phyloP scores from a whole-genome alignment of 1,140 invertebrate species.

The Pentalonia nigronervosa region DNA sequence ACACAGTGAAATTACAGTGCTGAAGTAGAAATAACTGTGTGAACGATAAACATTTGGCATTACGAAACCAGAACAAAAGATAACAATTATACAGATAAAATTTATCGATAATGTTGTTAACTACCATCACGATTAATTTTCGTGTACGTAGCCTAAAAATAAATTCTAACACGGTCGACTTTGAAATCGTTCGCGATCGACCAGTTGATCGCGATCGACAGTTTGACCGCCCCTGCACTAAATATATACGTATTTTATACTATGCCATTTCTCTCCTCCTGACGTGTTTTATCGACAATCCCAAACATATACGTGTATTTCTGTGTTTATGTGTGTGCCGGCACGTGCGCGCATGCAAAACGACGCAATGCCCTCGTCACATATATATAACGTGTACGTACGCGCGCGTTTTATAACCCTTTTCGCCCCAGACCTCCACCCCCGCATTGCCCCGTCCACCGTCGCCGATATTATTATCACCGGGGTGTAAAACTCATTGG shows the following conservation, averaged over 20 bases:
- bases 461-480: background rate
- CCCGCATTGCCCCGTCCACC: background rate
- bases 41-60: no score
- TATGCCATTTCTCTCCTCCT: background rate
- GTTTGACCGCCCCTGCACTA: background rate
- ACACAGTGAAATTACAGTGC: no score
- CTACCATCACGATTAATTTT: no score
- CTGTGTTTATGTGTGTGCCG: background rate
- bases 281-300: background rate
- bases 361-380: background rate
- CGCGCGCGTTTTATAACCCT: conserved; percentile 5
- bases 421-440: background rate
- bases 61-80: no score
- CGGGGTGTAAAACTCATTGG: conserved; percentile 1
- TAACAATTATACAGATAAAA: no score
- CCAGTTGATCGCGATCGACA: no score
- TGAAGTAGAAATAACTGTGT: no score
- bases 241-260: background rate
- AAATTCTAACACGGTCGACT: no score
- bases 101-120: no score
- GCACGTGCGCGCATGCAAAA: background rate
- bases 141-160: no score
- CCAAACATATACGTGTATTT: background rate
- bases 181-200: no score
- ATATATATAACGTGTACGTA: background rate